These are phyloP conservation scores for Aphelenchoides bicaudatus DNA, from an alignment of 2,888 invertebrate genomes.

Conservation along the genomic window DNA sequence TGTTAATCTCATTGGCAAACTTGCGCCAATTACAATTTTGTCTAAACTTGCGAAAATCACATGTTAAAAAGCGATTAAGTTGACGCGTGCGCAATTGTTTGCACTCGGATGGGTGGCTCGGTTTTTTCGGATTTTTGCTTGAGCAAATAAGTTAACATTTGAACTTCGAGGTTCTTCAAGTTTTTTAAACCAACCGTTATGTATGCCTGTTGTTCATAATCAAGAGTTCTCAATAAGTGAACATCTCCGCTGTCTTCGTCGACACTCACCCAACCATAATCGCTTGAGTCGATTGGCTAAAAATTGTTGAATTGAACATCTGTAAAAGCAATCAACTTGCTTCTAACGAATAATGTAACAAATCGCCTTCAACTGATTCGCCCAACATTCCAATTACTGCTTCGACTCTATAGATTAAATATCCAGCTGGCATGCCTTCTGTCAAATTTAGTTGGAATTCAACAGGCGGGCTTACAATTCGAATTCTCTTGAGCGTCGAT, in stretches of 20 bases:
- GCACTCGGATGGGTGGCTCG: no score
- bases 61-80: no score
- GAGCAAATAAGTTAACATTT: no score
- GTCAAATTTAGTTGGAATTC: slow-evolving; percentile 20
- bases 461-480: slow-evolving; percentile 20
- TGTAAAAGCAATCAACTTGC: not conserved
- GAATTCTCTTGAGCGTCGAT: slow-evolving; percentile 19
- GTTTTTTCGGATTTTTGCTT: no score
- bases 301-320: not conserved
- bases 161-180: no score
- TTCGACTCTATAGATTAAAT: not conserved
- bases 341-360: slow-evolving; percentile 4
- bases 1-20: no score
- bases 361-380: not conserved
- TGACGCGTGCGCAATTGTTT: no score
- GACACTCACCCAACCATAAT: slow-evolving; percentile 35
- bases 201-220: slow-evolving; percentile 37
- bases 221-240: slow-evolving; percentile 32
- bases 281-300: slow-evolving; percentile 23
- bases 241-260: slow-evolving; percentile 44
- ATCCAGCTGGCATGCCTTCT: slow-evolving; percentile 16
- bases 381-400: not conserved
- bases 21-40: no score
- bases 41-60: no score
- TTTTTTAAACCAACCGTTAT: slow-evolving; percentile 39